These are phyloP conservation scores for Gymnocypris eckloni DNA, from an alignment of 2,797 vertebrate genomes.

Conservation along the genomic window DNA sequence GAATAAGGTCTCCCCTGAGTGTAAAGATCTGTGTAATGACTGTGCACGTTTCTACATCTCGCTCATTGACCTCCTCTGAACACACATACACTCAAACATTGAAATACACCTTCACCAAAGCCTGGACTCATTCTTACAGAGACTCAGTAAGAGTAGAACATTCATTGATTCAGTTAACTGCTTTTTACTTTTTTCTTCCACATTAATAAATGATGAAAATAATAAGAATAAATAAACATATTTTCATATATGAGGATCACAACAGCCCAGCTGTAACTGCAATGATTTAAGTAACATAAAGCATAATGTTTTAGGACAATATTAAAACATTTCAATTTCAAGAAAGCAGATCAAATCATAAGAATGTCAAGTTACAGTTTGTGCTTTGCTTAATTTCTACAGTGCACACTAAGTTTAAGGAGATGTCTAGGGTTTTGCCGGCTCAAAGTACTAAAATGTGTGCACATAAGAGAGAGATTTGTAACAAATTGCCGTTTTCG, in stretches of 20 bases:
- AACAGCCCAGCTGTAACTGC: not conserved
- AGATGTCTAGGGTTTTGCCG: not conserved
- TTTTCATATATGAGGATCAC: not conserved
- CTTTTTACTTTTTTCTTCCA: not conserved
- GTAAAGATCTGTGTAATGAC: constrained; percentile 79
- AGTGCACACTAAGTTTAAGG: not conserved
- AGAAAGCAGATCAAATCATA: not conserved
- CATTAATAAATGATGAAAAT: not conserved
- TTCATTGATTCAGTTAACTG: not conserved
- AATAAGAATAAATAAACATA: not conserved
- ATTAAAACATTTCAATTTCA: not conserved
- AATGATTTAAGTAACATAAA: not conserved
- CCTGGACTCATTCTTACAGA: not conserved
- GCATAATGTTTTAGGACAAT: not conserved
- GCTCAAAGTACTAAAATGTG: constrained; percentile 57
- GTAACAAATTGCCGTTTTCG: constrained; percentile 72
- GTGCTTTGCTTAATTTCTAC: not conserved
- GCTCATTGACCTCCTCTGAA: constrained; percentile 74
- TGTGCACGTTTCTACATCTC: constrained; percentile 68
- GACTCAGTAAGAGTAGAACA: not conserved
- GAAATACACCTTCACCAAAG: constrained; percentile 48
- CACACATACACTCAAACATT: constrained; percentile 5
- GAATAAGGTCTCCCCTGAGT: constrained; percentile 70
- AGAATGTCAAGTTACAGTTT: not conserved
- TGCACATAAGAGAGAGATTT: constrained; percentile 67